Evolutionary conservation across 2,113 vertebrate species (phyloP).

Genomic region (Phrynosoma platyrhinos): DNA sequence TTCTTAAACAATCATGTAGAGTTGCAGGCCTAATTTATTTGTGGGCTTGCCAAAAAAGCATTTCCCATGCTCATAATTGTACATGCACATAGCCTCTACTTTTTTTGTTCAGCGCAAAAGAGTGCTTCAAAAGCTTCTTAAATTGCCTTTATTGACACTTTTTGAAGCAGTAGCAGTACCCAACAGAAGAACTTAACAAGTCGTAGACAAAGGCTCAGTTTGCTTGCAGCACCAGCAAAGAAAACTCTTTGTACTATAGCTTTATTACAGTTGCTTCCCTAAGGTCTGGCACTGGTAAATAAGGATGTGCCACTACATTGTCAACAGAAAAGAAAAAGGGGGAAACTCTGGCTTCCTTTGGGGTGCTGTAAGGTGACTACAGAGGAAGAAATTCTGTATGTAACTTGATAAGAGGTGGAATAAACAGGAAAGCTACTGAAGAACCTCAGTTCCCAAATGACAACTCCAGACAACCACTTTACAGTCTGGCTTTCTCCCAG

Average conservation of each 20-base stretch:
- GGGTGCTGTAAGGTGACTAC: constrained; percentile 45
- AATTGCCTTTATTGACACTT: neutral
- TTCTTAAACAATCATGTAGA: accelerated
- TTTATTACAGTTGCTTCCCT: constrained; percentile 19
- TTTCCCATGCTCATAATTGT: neutral
- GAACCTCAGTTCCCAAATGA: neutral
- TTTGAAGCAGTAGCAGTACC: neutral
- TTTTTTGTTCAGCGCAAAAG: neutral
- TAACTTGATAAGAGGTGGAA: constrained; percentile 49
- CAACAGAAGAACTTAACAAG: neutral
- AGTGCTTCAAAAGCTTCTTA: neutral
- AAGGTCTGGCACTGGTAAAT: neutral
- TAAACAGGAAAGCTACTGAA: constrained; percentile 59
- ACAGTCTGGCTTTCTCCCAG: neutral
- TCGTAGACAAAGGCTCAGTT: neutral
- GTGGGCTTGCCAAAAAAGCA: neutral
- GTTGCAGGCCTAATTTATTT: neutral
- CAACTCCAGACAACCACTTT: constrained; percentile 5
- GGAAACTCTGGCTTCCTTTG: constrained; percentile 52
- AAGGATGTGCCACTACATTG: constrained; percentile 33
- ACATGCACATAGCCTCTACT: neutral
- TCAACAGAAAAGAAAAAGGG: constrained; percentile 44
- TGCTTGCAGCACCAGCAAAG: neutral
- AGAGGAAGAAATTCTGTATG: constrained; percentile 36
- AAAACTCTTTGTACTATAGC: neutral